These are phyloP conservation scores for Panurus biarmicus DNA, from an alignment of 2,113 vertebrate species.

Conservation along the genomic window DNA sequence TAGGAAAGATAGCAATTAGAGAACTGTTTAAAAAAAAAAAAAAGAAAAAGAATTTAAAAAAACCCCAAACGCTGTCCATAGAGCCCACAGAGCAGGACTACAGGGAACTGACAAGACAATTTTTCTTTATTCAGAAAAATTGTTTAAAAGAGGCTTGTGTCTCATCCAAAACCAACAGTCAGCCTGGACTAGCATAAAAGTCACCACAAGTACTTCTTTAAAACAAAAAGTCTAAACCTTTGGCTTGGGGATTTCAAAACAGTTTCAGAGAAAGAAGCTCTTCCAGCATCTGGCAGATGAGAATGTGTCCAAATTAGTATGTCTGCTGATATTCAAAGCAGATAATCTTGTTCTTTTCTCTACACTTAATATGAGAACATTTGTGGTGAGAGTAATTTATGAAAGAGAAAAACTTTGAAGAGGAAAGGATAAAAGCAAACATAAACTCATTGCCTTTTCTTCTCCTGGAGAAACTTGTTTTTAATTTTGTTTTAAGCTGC, in stretches of 20 bases:
- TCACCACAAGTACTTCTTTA: background rate
- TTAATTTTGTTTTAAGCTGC: background rate
- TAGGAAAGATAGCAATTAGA: slow-evolving; percentile 58
- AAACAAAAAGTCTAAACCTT: background rate
- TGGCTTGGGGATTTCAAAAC: background rate
- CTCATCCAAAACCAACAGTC: background rate
- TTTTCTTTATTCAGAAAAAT: slow-evolving; percentile 7
- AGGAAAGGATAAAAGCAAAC: background rate
- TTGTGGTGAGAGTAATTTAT: background rate
- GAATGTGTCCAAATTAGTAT: background rate
- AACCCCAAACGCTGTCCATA: slow-evolving; percentile 11
- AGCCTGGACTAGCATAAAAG: background rate
- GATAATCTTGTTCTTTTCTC: slow-evolving; percentile 9
- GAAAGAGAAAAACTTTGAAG: background rate
- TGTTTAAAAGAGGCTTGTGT: background rate
- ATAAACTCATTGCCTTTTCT: background rate
- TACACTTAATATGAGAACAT: background rate
- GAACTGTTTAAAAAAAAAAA: background rate
- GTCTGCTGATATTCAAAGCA: background rate
- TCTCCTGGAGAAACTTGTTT: background rate
- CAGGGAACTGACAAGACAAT: slow-evolving; percentile 36
- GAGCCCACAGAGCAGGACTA: slow-evolving; percentile 21
- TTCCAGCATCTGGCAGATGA: slow-evolving; percentile 14
- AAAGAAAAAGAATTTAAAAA: slow-evolving; percentile 22
- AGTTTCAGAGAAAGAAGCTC: background rate